A percentile compares a stretch with the other conserved stretches of the same genome.
These are phyloP conservation scores for Clostera curtula DNA, from an alignment of 2,888 invertebrate genomes.

Conservation along the genomic window DNA sequence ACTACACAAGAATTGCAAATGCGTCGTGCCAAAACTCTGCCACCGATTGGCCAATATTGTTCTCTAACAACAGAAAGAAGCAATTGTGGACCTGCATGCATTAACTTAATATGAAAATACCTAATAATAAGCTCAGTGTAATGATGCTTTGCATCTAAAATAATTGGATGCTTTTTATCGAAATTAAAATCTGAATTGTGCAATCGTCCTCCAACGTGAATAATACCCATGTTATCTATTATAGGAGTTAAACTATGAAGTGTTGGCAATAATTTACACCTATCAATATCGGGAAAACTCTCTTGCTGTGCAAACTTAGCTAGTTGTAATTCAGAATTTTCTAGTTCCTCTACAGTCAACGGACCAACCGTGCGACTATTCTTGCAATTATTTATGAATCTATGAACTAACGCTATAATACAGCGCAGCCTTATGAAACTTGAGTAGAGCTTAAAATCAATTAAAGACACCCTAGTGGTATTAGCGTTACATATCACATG, in stretches of 20 bases:
- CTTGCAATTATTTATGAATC: slow-evolving; percentile 1
- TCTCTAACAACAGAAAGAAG: slow-evolving; percentile 3
- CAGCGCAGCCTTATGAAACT: not conserved
- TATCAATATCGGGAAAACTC: not conserved
- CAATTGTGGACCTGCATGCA: slow-evolving; percentile 4
- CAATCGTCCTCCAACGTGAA: slow-evolving; percentile 1
- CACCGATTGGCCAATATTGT: slow-evolving; percentile 3
- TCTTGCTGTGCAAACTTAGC: not conserved
- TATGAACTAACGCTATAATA: not conserved
- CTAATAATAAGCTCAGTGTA: slow-evolving; percentile 2
- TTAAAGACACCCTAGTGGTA: not conserved
- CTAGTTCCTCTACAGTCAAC: slow-evolving; percentile 1
- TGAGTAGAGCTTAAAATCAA: slow-evolving; percentile 1
- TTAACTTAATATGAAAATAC: slow-evolving; percentile 2
- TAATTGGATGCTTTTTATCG: not conserved
- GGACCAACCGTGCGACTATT: not conserved
- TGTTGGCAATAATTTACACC: not conserved
- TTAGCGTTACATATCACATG: not conserved
- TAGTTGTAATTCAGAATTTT: slow-evolving; percentile 1
- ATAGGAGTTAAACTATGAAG: not conserved
- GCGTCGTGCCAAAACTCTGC: not conserved
- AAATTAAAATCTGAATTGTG: slow-evolving; percentile 1
- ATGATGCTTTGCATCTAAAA: slow-evolving; percentile 1
- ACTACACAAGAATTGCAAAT: not conserved
- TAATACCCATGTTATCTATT: not conserved